Evolutionary conservation across 1,140 invertebrate species (phyloP).

Genomic region (Druon quercuslanigerum): DNA sequence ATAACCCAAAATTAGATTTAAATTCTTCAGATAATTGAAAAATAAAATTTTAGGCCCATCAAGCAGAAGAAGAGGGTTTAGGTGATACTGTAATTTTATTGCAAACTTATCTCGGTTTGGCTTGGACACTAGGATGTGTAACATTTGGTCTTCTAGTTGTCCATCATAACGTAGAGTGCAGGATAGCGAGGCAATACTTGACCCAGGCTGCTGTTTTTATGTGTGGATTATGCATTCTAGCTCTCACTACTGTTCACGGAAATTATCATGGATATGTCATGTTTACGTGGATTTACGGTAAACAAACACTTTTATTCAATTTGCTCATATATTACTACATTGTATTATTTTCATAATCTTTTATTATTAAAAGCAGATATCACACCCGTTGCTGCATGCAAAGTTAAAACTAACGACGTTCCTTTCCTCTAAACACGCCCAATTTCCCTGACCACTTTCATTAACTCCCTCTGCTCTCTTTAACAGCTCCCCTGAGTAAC

Average conservation of each 20-base stretch:
- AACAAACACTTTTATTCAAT: conserved; percentile 44
- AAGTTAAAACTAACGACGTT: no score
- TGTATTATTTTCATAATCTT: background rate
- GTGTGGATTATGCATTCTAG: conserved; percentile 86
- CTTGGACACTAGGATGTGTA: conserved; percentile 88
- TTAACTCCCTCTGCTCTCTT: no score
- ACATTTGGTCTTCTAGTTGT: conserved; percentile 89
- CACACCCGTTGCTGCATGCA: no score
- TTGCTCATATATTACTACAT: conserved; percentile 41
- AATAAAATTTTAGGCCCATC: conserved; percentile 77
- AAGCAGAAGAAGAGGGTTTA: conserved; percentile 84
- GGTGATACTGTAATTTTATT: conserved; percentile 83
- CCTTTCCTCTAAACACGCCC: no score
- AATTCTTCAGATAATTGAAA: background rate
- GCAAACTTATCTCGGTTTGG: conserved; percentile 87
- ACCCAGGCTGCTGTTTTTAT: conserved; percentile 86
- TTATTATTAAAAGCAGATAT: no score
- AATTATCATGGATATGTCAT: conserved; percentile 87
- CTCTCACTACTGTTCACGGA: conserved; percentile 88
- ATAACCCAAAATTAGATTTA: background rate
- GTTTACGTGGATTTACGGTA: conserved; percentile 90
- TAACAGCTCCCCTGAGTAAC: no score
- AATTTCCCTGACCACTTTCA: no score
- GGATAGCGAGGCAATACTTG: conserved; percentile 90
- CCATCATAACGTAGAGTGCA: conserved; percentile 88